phyloP scores from a whole-genome alignment of 1,140 invertebrate genomes.

The Campodea augens region DNA sequence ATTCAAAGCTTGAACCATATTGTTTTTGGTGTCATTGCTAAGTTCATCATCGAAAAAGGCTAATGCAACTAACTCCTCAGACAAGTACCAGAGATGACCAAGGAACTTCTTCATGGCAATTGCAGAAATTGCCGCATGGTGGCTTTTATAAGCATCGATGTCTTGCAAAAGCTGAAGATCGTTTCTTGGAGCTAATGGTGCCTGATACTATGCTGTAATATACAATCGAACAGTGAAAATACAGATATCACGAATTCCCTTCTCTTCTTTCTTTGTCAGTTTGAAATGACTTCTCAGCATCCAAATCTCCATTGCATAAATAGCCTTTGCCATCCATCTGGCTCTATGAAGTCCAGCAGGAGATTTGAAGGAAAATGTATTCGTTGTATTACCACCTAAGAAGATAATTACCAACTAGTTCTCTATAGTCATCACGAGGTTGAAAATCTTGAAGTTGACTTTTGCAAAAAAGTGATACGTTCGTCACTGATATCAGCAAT shows the following conservation, averaged over 20 bases:
- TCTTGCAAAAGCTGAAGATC: not conserved
- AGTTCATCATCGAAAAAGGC: slow-evolving; percentile 11
- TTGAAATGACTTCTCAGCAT: not conserved
- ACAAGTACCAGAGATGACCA: slow-evolving; percentile 13
- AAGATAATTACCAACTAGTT: slow-evolving; percentile 4
- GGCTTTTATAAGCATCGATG: not conserved
- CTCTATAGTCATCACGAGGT: not conserved
- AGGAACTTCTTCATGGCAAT: slow-evolving; percentile 1
- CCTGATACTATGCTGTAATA: not conserved
- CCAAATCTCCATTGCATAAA: not conserved
- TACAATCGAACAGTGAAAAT: not conserved
- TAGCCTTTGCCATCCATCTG: slow-evolving; percentile 18
- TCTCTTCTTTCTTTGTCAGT: not conserved
- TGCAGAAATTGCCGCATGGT: not conserved
- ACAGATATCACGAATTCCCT: not conserved
- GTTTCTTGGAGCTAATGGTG: not conserved
- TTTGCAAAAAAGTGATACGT: not conserved
- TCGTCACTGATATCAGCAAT: not conserved
- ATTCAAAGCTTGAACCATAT: not conserved
- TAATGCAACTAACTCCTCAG: too few relatives aligned
- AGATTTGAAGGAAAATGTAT: slow-evolving; percentile 16
- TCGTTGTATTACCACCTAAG: slow-evolving; percentile 8
- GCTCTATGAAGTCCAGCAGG: slow-evolving; percentile 23
- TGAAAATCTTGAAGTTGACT: too few relatives aligned
- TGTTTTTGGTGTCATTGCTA: slow-evolving; percentile 4